Conservation (phyloP, 2,797 vertebrate species). For the Pipistrellus pygmaeus region DNA sequence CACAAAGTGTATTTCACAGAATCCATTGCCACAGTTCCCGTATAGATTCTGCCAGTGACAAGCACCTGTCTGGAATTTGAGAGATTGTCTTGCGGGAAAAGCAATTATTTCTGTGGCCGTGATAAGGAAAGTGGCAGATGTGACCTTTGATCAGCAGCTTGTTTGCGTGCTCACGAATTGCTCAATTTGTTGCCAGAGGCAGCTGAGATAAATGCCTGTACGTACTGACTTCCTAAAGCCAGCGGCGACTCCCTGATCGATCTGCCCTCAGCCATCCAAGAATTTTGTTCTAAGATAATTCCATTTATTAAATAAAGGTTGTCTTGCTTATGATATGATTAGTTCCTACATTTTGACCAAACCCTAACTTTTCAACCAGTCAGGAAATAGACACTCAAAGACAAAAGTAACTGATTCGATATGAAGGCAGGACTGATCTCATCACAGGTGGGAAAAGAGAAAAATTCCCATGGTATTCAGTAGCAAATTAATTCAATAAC, state of each 20-base stretch:
- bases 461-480: neutral
- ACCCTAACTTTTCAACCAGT: neutral
- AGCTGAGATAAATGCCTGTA: neutral
- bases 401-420: neutral
- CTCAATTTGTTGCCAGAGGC: neutral
- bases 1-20: neutral
- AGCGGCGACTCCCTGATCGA: neutral
- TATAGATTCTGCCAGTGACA: neutral
- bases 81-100: neutral
- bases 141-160: neutral
- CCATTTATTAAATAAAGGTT: neutral
- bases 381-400: neutral
- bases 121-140: neutral
- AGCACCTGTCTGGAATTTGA: neutral
- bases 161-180: neutral
- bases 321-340: neutral
- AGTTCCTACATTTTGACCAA: neutral
- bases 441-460: neutral
- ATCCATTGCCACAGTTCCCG: neutral
- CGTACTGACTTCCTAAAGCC: neutral
- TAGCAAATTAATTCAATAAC: neutral
- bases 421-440: neutral
- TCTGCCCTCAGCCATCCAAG: too few species aligned
- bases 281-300: neutral
- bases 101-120: neutral